Conservation (phyloP, 1,140 invertebrate genomes). For the Pogonomyrmex californicus region DNA sequence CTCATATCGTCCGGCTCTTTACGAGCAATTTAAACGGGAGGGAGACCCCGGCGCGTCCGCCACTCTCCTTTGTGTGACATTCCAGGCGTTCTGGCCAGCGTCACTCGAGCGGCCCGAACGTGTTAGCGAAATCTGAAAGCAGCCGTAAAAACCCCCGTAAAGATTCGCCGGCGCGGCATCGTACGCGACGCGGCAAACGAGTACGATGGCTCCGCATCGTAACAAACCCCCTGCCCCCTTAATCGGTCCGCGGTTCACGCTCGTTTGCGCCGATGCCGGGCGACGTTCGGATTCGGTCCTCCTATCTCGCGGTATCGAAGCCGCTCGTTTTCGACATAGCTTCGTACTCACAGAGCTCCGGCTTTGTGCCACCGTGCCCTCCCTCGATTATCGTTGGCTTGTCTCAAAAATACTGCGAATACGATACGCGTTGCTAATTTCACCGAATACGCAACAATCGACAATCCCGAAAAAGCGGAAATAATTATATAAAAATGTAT, state of each 20-base stretch:
- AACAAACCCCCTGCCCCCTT: conserved; percentile 36
- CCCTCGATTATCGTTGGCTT: conserved; percentile 14
- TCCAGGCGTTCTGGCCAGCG: conserved; percentile 43
- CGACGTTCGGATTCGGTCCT: conserved; percentile 58
- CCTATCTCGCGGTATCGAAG: conserved; percentile 11
- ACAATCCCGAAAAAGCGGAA: neutral
- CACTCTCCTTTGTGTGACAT: conserved; percentile 58
- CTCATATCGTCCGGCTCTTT: conserved; percentile 66
- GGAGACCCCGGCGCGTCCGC: conserved; percentile 15
- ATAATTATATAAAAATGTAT: neutral
- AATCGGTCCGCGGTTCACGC: conserved; percentile 70
- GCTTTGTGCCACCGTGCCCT: conserved; percentile 20
- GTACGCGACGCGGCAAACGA: conserved; percentile 12
- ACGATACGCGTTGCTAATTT: neutral
- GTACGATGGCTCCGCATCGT: conserved; percentile 32
- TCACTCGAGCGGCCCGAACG: conserved; percentile 50
- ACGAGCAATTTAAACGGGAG: conserved; percentile 65
- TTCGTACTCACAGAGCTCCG: conserved; percentile 48
- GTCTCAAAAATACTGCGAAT: conserved; percentile 21
- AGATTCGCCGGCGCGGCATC: conserved; percentile 66
- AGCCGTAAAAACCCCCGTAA: conserved; percentile 77
- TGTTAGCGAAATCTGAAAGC: conserved; percentile 74
- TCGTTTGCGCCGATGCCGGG: conserved; percentile 69
- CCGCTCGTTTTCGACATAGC: conserved; percentile 52
- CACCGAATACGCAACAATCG: neutral